These are phyloP conservation scores for Phaethon lepturus DNA, from an alignment of 2,113 vertebrate genomes.

Conservation along the genomic window DNA sequence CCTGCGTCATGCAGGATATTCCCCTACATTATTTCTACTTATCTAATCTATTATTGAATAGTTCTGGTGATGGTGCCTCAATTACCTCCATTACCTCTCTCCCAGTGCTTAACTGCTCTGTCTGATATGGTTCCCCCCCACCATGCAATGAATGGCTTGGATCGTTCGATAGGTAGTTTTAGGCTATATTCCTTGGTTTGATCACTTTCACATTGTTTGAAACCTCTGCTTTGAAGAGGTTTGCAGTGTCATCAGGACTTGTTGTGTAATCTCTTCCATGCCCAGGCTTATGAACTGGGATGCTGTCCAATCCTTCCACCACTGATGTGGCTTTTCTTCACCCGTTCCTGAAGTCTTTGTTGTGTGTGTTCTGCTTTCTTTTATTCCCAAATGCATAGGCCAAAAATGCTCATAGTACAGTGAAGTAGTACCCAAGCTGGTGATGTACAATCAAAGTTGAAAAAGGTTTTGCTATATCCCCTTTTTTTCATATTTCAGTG, in stretches of 20 bases:
- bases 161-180: neutral
- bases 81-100: conserved; percentile 66
- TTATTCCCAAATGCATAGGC: neutral
- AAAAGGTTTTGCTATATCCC: neutral
- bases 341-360: neutral
- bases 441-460: neutral
- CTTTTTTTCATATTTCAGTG: neutral
- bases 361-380: neutral
- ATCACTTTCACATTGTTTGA: neutral
- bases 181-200: neutral
- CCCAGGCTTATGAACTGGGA: neutral
- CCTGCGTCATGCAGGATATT: conserved; percentile 10
- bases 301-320: neutral
- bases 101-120: neutral
- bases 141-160: rapidly evolving
- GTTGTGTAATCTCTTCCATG: neutral
- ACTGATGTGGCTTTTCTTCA: neutral
- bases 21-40: conserved; percentile 52
- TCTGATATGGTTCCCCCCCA: neutral
- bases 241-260: neutral
- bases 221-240: neutral
- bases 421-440: neutral
- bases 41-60: conserved; percentile 71
- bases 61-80: conserved; percentile 50
- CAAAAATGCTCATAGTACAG: neutral